Base-by-base conservation (phyloP, 53 echinoderm and acorn worm species). In the Zoroaster sp. region DNA sequence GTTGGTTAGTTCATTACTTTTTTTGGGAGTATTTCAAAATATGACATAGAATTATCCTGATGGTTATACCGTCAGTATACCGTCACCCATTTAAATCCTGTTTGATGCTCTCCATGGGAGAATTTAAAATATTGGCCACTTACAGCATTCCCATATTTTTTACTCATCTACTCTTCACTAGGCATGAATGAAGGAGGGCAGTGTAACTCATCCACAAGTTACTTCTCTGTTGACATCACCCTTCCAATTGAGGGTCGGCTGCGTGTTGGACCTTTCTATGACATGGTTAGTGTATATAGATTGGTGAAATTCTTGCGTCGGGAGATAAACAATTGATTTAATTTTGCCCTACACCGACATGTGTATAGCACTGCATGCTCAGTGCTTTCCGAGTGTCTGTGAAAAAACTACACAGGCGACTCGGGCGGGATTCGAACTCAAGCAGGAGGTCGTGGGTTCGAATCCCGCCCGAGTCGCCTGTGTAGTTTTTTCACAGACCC, bases 161-260 rank as follows among this genome's bases (percentile, higher is more conserved):
- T 28, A 35, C 52, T 32, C 0, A 47, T 42, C 40, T 66, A 0
- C 6, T 1, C 28, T 53, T 7, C 39, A 71, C 30, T 5, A 91
- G 91, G 91, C 12, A 49, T 76, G 45, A 83, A 91, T 33, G 75
- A 91, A 65, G 86, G 74, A 11, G 86, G 86, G 28, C 74, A 74
- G 69, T 91, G 91, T 51, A 91, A 91, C 75, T 54, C 73, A 0
- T 83, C 86, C 4, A 91, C 80, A 0, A 80, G 59, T 59, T 35
- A 39, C 35, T 80, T 88, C 43, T 88, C 74, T 32, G 92, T 92
- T 66, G 92, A 92, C 37, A 32, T 92, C 30, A 92, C 92, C 4
- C 70, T 63, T 10, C 88, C 92, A 3, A 34, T 34, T 13, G 88
- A 92, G 43, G 92, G 92, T 31, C 69, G 70, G 4, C 25, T 92